A percentile compares a stretch with the other conserved stretches of the same genome.
phyloP scores from a whole-genome alignment of 2,797 vertebrate species.

The Ctenopoma multispine region DNA sequence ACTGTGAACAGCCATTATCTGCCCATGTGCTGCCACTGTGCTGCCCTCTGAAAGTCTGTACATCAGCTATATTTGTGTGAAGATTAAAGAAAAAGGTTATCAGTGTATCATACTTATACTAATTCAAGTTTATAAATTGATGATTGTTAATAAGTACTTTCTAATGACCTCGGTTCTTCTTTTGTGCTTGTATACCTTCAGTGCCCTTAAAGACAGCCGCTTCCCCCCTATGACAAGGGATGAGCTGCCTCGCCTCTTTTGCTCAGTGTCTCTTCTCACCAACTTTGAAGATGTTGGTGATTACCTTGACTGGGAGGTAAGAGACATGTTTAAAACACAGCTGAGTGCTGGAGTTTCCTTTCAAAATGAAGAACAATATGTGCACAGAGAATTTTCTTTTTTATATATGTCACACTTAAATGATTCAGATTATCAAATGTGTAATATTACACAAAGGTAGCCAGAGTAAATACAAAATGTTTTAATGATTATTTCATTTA shows the following conservation, averaged over 20 bases:
- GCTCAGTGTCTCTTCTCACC: conserved; percentile 99
- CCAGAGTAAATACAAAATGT: no score
- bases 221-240: conserved; percentile 99
- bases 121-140: no score
- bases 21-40: background rate
- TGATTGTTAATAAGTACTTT: no score
- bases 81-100: background rate
- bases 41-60: background rate
- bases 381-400: no score
- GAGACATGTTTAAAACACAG: conserved; percentile 34
- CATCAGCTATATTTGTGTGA: background rate
- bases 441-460: no score
- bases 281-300: conserved; percentile 99
- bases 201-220: conserved; percentile 99
- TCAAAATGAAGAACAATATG: no score
- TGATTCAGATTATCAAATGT: no score
- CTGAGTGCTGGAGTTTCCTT: background rate
- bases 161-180: conserved; percentile 6
- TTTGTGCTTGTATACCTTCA: conserved; percentile 77
- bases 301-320: conserved; percentile 99
- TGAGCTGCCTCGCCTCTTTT: conserved; percentile 99
- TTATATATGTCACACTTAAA: no score
- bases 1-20: background rate
- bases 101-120: background rate
- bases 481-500: no score